phyloP scores from a whole-genome alignment of 1,140 invertebrate species.

The Temnothorax longispinosus region DNA sequence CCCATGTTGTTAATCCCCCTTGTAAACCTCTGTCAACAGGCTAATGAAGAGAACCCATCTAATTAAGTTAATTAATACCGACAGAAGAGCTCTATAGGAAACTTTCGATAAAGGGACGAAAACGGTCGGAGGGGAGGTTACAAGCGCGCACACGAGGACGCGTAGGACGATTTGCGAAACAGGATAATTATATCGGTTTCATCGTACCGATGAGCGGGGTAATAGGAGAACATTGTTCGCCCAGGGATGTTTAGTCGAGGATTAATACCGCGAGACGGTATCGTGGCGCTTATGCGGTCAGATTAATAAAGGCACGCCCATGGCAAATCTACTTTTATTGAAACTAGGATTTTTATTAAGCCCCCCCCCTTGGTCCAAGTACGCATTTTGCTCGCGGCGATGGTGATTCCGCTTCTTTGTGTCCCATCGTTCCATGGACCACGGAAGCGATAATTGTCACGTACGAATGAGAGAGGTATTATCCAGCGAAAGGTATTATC shows the following conservation, averaged over 20 bases:
- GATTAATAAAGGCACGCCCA: neutral
- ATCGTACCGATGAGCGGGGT: slow-evolving; percentile 11
- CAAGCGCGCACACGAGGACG: neutral
- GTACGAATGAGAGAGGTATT: slow-evolving; percentile 13
- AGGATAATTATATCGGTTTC: slow-evolving; percentile 40
- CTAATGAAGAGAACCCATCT: slow-evolving; percentile 55
- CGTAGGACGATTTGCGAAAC: slow-evolving; percentile 14
- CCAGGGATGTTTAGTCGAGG: slow-evolving; percentile 25
- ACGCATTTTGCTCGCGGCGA: neutral
- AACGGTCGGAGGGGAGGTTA: neutral
- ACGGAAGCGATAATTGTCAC: slow-evolving; percentile 25
- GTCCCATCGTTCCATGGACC: no score
- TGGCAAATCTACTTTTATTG: slow-evolving; percentile 50
- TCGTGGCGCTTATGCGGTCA: slow-evolving; percentile 11
- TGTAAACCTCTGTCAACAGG: slow-evolving; percentile 16
- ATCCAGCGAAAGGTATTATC: neutral
- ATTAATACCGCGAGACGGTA: slow-evolving; percentile 47
- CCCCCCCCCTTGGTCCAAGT: neutral
- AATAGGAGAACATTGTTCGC: slow-evolving; percentile 53
- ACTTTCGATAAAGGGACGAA: slow-evolving; percentile 37
- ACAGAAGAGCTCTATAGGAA: neutral
- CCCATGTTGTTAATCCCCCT: slow-evolving; percentile 14
- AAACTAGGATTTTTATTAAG: slow-evolving; percentile 12
- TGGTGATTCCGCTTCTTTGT: slow-evolving; percentile 15
- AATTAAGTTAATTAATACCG: slow-evolving; percentile 68